A percentile compares a stretch with the other conserved stretches of the same genome.
These are phyloP conservation scores for Dipodomys ordii DNA, from an alignment of 2,113 vertebrate species.

Conservation along the genomic window DNA sequence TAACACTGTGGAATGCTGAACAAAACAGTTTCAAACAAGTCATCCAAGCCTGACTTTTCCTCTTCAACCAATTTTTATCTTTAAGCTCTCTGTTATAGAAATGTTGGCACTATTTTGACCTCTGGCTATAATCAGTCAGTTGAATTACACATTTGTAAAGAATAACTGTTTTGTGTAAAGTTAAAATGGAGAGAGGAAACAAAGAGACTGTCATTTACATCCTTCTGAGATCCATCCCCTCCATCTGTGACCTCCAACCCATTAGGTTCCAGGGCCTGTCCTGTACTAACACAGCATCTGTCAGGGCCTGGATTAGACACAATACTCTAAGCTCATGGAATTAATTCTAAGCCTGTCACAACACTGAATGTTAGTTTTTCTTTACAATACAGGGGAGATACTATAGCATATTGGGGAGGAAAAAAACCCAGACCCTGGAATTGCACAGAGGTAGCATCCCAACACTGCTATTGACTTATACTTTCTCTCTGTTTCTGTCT, in stretches of 20 bases:
- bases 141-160: background rate
- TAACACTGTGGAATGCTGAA: background rate
- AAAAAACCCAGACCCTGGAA: background rate
- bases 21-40: background rate
- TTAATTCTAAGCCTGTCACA: background rate
- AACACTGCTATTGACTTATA: background rate
- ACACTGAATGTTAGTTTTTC: background rate
- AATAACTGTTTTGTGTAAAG: background rate
- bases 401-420: background rate
- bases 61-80: background rate
- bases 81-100: background rate
- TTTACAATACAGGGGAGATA: background rate
- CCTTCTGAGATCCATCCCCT: background rate
- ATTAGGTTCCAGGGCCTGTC: background rate
- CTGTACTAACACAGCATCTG: background rate
- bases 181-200: background rate
- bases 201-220: background rate
- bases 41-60: background rate
- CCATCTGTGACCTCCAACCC: background rate
- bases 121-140: constrained; percentile 1
- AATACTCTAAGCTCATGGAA: background rate
- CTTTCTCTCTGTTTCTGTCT: no score
- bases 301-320: background rate
- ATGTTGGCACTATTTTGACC: background rate
- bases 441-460: background rate